phyloP scores from a whole-genome alignment of 2,113 vertebrate species.

The Heterotilapia buettikoferi region DNA sequence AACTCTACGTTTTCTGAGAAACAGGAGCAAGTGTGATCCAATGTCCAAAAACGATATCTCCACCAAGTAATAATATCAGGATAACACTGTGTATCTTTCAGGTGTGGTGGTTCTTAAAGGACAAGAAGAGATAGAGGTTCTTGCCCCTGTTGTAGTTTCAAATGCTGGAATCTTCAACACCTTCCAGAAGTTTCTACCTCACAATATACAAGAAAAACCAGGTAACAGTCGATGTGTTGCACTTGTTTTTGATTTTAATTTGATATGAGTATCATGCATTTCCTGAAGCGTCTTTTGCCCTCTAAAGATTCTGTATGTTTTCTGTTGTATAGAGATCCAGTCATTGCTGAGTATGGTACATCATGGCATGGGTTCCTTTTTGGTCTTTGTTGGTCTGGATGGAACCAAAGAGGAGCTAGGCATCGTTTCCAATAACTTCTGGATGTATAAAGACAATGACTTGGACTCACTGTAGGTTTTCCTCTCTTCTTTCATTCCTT shows the following conservation, averaged over 20 bases:
- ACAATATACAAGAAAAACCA: slow-evolving; percentile 50
- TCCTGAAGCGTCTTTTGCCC: background rate
- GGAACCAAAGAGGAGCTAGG: slow-evolving; percentile 74
- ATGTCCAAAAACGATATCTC: background rate
- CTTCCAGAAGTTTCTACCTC: slow-evolving; percentile 74
- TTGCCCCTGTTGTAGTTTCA: slow-evolving; percentile 74
- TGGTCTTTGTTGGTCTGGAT: slow-evolving; percentile 78
- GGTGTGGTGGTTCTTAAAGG: slow-evolving; percentile 73
- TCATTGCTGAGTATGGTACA: slow-evolving; percentile 65
- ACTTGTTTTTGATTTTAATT: background rate
- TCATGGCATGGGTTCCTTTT: slow-evolving; percentile 78
- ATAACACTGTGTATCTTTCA: slow-evolving; percentile 14
- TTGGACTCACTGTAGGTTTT: slow-evolving; percentile 70
- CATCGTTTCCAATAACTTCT: slow-evolving; percentile 76
- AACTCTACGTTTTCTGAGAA: background rate
- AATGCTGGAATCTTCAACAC: slow-evolving; percentile 81
- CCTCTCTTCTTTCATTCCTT: background rate
- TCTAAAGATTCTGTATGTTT: background rate
- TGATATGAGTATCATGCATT: background rate
- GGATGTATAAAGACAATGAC: slow-evolving; percentile 78
- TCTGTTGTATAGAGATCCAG: slow-evolving; percentile 53
- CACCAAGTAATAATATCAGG: background rate
- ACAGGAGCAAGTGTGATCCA: background rate
- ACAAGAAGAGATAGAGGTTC: slow-evolving; percentile 64
- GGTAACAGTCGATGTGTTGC: slow-evolving; percentile 37